Conservation (phyloP, 2,888 invertebrate genomes). For the Saturnia pavonia region DNA sequence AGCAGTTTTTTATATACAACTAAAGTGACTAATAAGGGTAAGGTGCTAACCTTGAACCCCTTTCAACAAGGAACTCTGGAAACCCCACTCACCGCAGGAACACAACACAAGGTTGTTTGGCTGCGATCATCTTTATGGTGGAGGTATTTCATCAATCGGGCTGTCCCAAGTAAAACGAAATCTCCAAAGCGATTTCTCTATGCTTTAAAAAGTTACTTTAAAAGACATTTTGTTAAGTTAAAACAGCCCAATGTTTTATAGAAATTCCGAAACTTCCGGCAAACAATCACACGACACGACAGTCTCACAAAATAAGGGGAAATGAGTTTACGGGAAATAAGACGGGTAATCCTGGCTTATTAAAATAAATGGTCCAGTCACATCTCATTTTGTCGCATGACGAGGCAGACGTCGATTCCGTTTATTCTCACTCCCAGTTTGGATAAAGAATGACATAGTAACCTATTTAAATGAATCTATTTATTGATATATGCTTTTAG, state of each 20-base stretch:
- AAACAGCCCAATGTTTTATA: neutral
- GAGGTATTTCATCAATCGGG: too few relatives aligned
- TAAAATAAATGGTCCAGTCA: conserved; percentile 13
- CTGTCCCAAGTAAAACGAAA: too few relatives aligned
- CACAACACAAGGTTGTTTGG: too few relatives aligned
- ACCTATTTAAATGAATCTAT: neutral
- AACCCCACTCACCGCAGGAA: too few relatives aligned
- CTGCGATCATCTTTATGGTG: too few relatives aligned
- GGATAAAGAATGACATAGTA: neutral
- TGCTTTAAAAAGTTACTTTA: neutral
- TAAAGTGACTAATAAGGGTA: too few relatives aligned
- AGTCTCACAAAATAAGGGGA: neutral
- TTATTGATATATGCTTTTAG: neutral
- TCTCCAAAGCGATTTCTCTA: too few relatives aligned
- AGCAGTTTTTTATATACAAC: too few relatives aligned
- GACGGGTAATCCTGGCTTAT: conserved; percentile 9
- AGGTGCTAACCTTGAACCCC: too few relatives aligned
- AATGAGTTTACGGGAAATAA: conserved; percentile 5
- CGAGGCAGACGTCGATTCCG: conserved; percentile 2
- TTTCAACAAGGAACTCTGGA: too few relatives aligned
- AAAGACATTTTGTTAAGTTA: neutral
- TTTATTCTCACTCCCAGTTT: conserved; percentile 6
- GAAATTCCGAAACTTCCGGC: neutral
- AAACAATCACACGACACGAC: neutral
- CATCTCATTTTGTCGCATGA: conserved; percentile 10